A percentile compares a stretch with the other conserved stretches of the same genome.
phyloP scores from a whole-genome alignment of 1,140 invertebrate species.

The Linepithema humile region DNA sequence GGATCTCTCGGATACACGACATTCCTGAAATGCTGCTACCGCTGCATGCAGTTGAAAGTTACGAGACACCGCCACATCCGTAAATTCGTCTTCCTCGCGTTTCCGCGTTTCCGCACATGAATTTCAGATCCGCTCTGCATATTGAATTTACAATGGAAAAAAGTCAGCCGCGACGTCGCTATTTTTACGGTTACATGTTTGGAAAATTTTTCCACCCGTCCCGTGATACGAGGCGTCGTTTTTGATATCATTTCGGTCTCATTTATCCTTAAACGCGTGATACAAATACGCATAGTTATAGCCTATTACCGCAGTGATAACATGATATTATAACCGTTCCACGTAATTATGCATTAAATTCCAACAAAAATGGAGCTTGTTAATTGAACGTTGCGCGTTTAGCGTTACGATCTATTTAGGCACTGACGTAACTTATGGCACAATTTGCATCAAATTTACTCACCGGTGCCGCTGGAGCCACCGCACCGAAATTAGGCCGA shows the following conservation, averaged over 20 bases:
- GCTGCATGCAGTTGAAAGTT: neutral
- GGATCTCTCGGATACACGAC: conserved; percentile 13
- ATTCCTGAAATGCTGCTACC: neutral
- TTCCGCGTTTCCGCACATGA: neutral
- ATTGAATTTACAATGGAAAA: neutral
- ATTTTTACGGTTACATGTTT: neutral
- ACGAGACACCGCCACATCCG: neutral
- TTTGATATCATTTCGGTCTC: neutral
- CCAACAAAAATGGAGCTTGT: neutral
- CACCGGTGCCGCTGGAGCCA: neutral
- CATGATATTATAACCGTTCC: neutral
- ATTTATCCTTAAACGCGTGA: neutral
- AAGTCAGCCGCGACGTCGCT: neutral
- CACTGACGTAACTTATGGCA: conserved; percentile 25
- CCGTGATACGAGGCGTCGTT: no score
- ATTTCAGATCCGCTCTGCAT: conserved; percentile 16
- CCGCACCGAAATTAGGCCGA: conserved; percentile 5
- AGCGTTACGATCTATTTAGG: conserved; percentile 37
- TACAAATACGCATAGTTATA: neutral
- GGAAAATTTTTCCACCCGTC: neutral
- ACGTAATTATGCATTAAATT: conserved; percentile 21
- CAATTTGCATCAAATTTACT: conserved; percentile 36
- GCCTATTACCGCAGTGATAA: neutral
- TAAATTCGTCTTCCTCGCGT: conserved; percentile 30
- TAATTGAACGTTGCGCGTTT: conserved; percentile 23